phyloP scores from a whole-genome alignment of 2,797 vertebrate genomes.

The Onychomys torridus region DNA sequence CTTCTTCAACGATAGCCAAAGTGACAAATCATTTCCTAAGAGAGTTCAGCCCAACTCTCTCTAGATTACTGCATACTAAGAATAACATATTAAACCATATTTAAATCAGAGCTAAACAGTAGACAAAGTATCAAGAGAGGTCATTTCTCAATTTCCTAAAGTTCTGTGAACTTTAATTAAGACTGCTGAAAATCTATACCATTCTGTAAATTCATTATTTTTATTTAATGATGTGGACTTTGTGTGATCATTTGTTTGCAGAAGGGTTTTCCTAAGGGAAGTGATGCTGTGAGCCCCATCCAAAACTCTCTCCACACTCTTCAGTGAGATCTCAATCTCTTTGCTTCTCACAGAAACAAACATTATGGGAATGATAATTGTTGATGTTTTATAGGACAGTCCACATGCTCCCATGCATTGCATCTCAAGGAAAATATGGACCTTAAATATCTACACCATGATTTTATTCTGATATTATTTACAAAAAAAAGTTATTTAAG shows the following conservation, averaged over 20 bases:
- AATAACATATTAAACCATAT: slow-evolving; percentile 58
- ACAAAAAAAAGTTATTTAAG: background rate
- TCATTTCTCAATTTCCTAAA: slow-evolving; percentile 72
- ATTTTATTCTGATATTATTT: background rate
- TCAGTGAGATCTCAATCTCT: background rate
- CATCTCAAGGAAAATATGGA: background rate
- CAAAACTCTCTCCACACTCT: slow-evolving; percentile 25
- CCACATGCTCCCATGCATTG: background rate
- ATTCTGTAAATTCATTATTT: slow-evolving; percentile 53
- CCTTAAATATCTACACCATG: background rate
- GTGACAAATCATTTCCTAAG: background rate
- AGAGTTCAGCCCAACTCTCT: background rate
- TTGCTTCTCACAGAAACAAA: background rate
- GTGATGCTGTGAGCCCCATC: background rate
- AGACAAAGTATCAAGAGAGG: slow-evolving; percentile 59
- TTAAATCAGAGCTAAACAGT: slow-evolving; percentile 64
- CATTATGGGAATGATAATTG: background rate
- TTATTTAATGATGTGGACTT: slow-evolving; percentile 66
- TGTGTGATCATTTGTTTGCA: slow-evolving; percentile 25
- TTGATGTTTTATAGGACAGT: background rate
- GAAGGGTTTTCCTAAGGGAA: background rate
- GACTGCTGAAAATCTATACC: slow-evolving; percentile 64
- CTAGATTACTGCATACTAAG: background rate
- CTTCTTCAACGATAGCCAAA: background rate
- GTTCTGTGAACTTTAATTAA: slow-evolving; percentile 74